Evolutionary conservation across 1,140 invertebrate genomes (phyloP).

Genomic region (Drosophila erecta): DNA sequence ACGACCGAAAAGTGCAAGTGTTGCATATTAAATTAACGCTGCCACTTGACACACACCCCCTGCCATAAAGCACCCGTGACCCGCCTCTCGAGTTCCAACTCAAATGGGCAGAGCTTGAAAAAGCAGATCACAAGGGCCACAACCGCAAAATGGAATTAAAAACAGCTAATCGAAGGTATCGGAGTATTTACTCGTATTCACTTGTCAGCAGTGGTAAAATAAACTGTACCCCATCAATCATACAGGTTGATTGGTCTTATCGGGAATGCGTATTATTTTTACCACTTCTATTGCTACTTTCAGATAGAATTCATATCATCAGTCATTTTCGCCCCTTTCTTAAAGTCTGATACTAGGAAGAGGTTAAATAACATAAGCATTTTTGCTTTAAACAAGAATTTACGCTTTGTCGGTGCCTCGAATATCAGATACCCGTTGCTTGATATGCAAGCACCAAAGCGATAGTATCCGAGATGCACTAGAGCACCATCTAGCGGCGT

Average conservation of each 20-base stretch:
- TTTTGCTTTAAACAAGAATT: no score
- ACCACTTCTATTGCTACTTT: conserved; percentile 28
- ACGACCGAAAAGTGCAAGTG: conserved; percentile 77
- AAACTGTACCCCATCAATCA: no score
- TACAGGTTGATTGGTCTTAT: conserved; percentile 38
- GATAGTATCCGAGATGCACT: no score
- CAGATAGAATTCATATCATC: conserved; percentile 17
- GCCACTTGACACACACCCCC: conserved; percentile 37
- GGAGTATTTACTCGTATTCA: conserved; percentile 29
- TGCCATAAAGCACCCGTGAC: not conserved
- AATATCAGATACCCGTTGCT: no score
- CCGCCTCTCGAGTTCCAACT: conserved; percentile 1
- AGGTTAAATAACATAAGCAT: no score
- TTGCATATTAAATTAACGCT: conserved; percentile 80
- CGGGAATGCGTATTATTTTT: conserved; percentile 18
- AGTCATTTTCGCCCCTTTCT: no score
- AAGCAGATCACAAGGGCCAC: conserved; percentile 34
- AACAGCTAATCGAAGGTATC: conserved; percentile 49
- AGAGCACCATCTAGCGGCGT: no score
- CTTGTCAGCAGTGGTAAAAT: conserved; percentile 53
- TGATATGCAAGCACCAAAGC: no score
- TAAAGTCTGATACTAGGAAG: no score
- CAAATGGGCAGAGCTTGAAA: conserved; percentile 61
- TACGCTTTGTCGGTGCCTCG: no score
- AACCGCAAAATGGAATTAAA: conserved; percentile 40